Percentiles rank a stretch among this genome's conserved stretches.
phyloP scores from a whole-genome alignment of 2,888 invertebrate species.

The Drosophila nr. medialis region DNA sequence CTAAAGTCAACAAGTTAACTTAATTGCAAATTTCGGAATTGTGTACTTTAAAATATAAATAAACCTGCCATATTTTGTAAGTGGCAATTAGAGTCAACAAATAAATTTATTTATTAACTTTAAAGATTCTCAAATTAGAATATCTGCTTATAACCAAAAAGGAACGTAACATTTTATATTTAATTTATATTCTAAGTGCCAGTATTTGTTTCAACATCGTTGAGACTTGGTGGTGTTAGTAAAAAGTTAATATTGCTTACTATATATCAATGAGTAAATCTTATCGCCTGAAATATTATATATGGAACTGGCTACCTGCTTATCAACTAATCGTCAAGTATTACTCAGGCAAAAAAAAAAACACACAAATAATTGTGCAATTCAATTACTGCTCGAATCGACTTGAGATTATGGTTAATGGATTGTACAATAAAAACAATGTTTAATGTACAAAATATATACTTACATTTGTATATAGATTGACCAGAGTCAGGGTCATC shows the following conservation, averaged over 20 bases:
- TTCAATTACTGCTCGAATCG: neutral
- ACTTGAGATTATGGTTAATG: neutral
- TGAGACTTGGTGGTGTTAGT: neutral
- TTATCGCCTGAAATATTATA: conserved; percentile 36
- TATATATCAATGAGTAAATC: conserved; percentile 20
- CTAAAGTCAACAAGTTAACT: neutral
- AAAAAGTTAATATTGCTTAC: neutral
- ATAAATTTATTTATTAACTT: neutral
- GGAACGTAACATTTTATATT: neutral
- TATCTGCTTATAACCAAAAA: neutral
- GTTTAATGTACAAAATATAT: neutral
- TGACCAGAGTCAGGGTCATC: conserved; percentile 53
- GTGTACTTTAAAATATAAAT: neutral
- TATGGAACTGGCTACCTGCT: conserved; percentile 17
- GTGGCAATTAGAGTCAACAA: neutral
- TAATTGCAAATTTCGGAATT: neutral
- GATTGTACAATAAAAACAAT: conserved; percentile 1
- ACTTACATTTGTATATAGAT: neutral
- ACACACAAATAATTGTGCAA: conserved; percentile 15
- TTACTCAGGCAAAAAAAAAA: neutral
- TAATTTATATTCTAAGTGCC: neutral
- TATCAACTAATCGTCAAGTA: conserved; percentile 29
- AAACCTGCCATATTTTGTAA: neutral
- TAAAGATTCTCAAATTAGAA: neutral
- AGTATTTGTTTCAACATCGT: neutral